phyloP scores from a whole-genome alignment of 2,797 vertebrate genomes.

The Cheirogaleus major region DNA sequence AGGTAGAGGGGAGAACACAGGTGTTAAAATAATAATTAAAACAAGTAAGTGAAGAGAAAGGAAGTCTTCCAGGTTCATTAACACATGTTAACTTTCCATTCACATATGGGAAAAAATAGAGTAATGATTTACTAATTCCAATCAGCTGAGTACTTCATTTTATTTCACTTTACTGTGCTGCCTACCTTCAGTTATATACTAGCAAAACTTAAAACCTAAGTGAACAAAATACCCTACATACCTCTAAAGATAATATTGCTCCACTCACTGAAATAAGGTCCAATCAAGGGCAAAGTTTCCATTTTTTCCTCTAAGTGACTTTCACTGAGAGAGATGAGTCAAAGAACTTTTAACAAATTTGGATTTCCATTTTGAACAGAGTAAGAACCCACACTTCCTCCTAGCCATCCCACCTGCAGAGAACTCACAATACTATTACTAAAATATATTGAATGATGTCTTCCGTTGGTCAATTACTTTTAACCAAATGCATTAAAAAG shows the following conservation, averaged over 20 bases:
- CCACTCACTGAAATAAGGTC: not conserved
- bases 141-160: not conserved
- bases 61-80: not conserved
- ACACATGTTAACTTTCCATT: not conserved
- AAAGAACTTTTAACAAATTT: conserved; percentile 29
- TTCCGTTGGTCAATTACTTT: conserved; percentile 6
- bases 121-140: not conserved
- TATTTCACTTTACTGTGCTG: not conserved
- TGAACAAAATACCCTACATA: not conserved
- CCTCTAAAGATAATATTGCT: not conserved
- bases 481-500: conserved; percentile 8
- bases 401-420: not conserved
- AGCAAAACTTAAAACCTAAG: conserved; percentile 50
- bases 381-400: not conserved
- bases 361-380: conserved; percentile 39
- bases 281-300: conserved; percentile 37
- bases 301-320: conserved; percentile 37
- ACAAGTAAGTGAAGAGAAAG: not conserved
- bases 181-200: not conserved
- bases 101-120: not conserved
- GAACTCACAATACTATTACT: not conserved
- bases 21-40: not conserved
- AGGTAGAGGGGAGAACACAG: not conserved
- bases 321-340: conserved; percentile 43
- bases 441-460: conserved; percentile 27